These are phyloP conservation scores for Oligia latruncula DNA, from an alignment of 2,888 invertebrate genomes.

Conservation along the genomic window DNA sequence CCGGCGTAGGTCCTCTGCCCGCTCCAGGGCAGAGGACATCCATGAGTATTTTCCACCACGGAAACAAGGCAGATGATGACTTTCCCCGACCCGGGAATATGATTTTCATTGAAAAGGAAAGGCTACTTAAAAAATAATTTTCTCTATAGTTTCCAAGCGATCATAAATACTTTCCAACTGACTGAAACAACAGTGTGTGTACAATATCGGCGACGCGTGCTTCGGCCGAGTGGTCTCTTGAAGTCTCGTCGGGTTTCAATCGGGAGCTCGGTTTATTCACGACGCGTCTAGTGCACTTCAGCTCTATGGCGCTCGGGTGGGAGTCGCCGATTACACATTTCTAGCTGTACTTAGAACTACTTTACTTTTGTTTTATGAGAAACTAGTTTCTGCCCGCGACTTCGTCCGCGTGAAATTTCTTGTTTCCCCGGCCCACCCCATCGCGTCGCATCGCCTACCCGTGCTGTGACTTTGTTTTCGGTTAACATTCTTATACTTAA, in stretches of 20 bases:
- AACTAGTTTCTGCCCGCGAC: neutral
- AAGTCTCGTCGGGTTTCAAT: slow-evolving; percentile 58
- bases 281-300: slow-evolving; percentile 65
- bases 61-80: neutral
- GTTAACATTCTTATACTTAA: neutral
- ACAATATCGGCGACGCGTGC: slow-evolving; percentile 36
- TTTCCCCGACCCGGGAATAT: neutral
- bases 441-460: too few species aligned
- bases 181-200: slow-evolving; percentile 22
- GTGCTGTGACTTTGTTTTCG: too few species aligned
- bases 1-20: too few species aligned
- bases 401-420: neutral
- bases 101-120: neutral
- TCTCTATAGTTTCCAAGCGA: neutral
- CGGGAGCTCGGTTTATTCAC: slow-evolving; percentile 62
- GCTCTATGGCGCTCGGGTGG: slow-evolving; percentile 41
- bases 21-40: too few species aligned
- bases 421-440: too few species aligned
- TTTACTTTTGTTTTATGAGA: neutral
- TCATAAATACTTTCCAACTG: slow-evolving; percentile 19
- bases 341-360: neutral
- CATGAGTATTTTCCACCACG: too few species aligned
- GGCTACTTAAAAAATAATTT: neutral
- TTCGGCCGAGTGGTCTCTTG: slow-evolving; percentile 34
- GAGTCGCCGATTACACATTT: neutral